A percentile compares a stretch with the other conserved stretches of the same genome.
phyloP scores from a whole-genome alignment of 2,113 vertebrate genomes.

The Pelodiscus sinensis region DNA sequence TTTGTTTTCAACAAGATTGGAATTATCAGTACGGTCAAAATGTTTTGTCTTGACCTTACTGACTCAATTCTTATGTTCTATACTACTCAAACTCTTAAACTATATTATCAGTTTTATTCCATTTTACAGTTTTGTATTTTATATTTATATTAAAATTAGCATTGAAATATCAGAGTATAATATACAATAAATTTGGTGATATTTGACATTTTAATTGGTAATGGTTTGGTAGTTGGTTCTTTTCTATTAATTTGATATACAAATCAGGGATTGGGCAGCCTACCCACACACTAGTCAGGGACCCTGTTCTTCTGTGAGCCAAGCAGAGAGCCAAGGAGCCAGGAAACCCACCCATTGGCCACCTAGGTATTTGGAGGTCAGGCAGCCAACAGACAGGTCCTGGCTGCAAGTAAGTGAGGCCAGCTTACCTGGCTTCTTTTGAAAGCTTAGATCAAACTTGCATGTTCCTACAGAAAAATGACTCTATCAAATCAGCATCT shows the following conservation, averaged over 20 bases:
- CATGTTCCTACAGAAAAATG: not conserved
- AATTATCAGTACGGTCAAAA: not conserved
- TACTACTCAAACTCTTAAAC: too few relatives aligned
- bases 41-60: not conserved
- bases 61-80: not conserved
- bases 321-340: not conserved
- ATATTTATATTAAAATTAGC: too few relatives aligned
- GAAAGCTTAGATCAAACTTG: not conserved
- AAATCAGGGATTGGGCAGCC: not conserved
- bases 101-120: too few relatives aligned
- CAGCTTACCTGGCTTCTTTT: rapidly evolving
- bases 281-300: rapidly evolving
- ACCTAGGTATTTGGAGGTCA: not conserved
- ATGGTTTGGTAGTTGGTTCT: not conserved
- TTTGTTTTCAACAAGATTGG: not conserved
- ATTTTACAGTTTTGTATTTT: too few relatives aligned
- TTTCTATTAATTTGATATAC: not conserved
- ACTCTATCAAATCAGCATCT: not conserved
- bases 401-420: too few relatives aligned
- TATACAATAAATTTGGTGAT: not conserved
- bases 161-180: not conserved
- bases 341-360: not conserved
- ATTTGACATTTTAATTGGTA: not conserved
- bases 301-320: too few relatives aligned
- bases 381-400: too few relatives aligned